Base-by-base conservation (phyloP, 2,113 vertebrate genomes). In the Polypterus senegalus region DNA sequence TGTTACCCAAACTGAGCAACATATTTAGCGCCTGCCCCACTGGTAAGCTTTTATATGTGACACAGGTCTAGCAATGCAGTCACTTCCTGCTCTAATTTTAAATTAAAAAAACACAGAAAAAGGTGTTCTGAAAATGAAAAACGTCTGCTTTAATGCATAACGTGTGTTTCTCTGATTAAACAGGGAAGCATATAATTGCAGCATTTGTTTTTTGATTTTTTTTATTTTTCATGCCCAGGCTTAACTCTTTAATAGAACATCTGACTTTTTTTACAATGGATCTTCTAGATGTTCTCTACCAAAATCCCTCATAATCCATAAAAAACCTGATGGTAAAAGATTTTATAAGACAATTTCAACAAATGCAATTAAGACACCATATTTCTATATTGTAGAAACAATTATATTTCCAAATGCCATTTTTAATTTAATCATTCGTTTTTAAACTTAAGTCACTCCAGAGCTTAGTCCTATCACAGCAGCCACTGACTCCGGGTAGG, bases 121-220 rank as follows among this genome's bases (percentile, higher is more conserved):
- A 63, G 61, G 61, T 63, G 54, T 57, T 11, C 61, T n/a, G 54
- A 47, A 49, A 63, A 57, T 61, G 27, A 61, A 49, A 61, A 54
- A 56, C 10, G 54, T 63, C 46, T 48, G 61, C 8, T 54, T 47
- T 57, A 53, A 63, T 48, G 61, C 61, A 62, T 43, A 62, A 11
- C 48, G 49, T 60, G 6, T 10, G 49, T 59, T 63, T 6, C 44
- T 52, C 9, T 60, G 49, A 60, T 60, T 48, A 57, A 63, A 63
- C 54, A 57, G 54, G 47, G 55, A 48, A 46, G 47, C 46, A 44
- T 46, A 43, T 54, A 56, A 63, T 48, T 57, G 46, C 46, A 43
- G 49, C n/a, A 58, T 58, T 58, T 58, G 56, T 58, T 45, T 58
- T 58, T 58, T 58, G 9, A 58, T 58, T 58, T 27, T 27, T 27